phyloP scores from a whole-genome alignment of 2,797 vertebrate genomes.

The Malacoraja senta region DNA sequence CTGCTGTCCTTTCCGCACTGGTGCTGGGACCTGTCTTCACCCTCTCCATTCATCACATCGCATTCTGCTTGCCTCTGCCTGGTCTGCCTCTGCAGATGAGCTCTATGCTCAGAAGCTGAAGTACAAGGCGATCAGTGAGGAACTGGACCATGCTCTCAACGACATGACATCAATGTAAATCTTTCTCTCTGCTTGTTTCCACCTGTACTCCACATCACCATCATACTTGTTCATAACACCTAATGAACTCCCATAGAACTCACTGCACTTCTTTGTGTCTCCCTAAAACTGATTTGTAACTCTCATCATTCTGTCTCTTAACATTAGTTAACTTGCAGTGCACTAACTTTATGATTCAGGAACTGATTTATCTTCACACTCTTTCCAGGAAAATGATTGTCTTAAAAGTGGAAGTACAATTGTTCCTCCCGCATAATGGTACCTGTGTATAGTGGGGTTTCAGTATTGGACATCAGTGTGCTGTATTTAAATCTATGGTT shows the following conservation, averaged over 20 bases:
- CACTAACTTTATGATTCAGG: not conserved
- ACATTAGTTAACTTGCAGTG: conserved; percentile 39
- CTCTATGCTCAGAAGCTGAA: conserved; percentile 99
- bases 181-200: conserved; percentile 52
- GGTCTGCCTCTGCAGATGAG: conserved; percentile 70
- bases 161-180: conserved; percentile 99
- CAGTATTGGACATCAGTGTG: not conserved
- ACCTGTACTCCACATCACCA: conserved; percentile 47
- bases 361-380: not conserved
- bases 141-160: conserved; percentile 99
- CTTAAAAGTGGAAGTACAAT: not conserved
- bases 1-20: conserved; percentile 41
- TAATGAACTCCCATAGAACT: conserved; percentile 42
- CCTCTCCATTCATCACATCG: conserved; percentile 52
- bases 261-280: conserved; percentile 40
- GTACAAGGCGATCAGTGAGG: conserved; percentile 99
- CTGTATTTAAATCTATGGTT: not conserved
- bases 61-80: not conserved
- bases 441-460: not conserved
- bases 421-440: not conserved
- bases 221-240: conserved; percentile 36
- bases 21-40: conserved; percentile 50
- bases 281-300: conserved; percentile 46
- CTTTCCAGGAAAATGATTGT: not conserved
- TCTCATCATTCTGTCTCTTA: conserved; percentile 48